These are phyloP conservation scores for Bugula neritina DNA, from an alignment of 2,888 invertebrate genomes.

Conservation along the genomic window DNA sequence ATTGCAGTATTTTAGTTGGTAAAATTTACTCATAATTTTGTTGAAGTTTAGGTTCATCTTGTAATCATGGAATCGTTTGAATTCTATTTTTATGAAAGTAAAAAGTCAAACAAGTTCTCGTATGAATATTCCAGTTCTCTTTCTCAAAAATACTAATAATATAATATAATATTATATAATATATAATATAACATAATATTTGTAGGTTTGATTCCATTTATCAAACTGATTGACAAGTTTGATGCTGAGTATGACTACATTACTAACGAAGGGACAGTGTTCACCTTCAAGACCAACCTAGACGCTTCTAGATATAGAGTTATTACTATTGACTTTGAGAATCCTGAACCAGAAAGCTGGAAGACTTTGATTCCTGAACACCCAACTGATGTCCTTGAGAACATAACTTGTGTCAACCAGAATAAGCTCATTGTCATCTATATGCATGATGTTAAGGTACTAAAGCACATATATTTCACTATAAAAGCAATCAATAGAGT, in stretches of 20 bases:
- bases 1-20: too few relatives aligned
- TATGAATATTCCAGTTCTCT: too few relatives aligned
- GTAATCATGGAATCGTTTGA: too few relatives aligned
- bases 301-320: slow-evolving; percentile 86
- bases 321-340: slow-evolving; percentile 63
- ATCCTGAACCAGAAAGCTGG: slow-evolving; percentile 68
- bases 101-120: too few relatives aligned
- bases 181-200: too few relatives aligned
- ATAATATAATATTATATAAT: too few relatives aligned
- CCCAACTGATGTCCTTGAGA: slow-evolving; percentile 78
- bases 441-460: slow-evolving; percentile 87
- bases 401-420: slow-evolving; percentile 76
- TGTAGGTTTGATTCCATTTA: slow-evolving; percentile 64
- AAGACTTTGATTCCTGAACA: slow-evolving; percentile 75
- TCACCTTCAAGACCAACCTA: slow-evolving; percentile 85
- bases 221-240: slow-evolving; percentile 77
- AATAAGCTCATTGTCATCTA: slow-evolving; percentile 82
- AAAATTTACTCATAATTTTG: too few relatives aligned
- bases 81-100: too few relatives aligned
- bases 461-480: too few relatives aligned
- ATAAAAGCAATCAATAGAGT: too few relatives aligned
- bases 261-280: slow-evolving; percentile 75
- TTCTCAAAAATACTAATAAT: too few relatives aligned
- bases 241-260: slow-evolving; percentile 94
- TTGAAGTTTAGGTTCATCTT: too few relatives aligned